Conservation (phyloP, 1,140 invertebrate genomes). For the Zaprionus tsacasi region DNA sequence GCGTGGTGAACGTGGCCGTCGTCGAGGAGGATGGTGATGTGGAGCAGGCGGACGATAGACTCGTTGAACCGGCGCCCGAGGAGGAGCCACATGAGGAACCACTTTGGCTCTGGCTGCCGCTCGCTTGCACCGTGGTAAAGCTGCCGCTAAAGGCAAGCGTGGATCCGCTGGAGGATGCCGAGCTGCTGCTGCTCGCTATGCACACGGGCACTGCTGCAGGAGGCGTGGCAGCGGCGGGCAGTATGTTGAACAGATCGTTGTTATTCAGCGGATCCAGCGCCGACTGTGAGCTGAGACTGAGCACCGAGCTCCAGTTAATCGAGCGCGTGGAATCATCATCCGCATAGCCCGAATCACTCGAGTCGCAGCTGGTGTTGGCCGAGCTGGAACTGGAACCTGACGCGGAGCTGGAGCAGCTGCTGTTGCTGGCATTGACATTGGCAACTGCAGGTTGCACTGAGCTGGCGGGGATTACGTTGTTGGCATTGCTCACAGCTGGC, state of each 20-base stretch:
- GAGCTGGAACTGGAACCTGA: conserved; percentile 47
- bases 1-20: conserved; percentile 76
- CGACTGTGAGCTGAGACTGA: conserved; percentile 93
- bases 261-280: conserved; percentile 93
- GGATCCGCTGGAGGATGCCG: conserved; percentile 2
- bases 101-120: conserved; percentile 14
- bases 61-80: neutral
- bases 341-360: conserved; percentile 89
- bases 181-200: conserved; percentile 43
- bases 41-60: conserved; percentile 30
- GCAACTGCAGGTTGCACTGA: conserved; percentile 28
- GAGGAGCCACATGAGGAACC: neutral
- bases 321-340: conserved; percentile 90
- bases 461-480: neutral
- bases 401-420: conserved; percentile 3
- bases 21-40: conserved; percentile 51
- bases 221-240: conserved; percentile 73
- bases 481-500: conserved; percentile 11
- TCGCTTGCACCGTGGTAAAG: conserved; percentile 66
- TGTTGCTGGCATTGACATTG: conserved; percentile 2
- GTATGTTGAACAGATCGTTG: conserved; percentile 87
- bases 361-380: conserved; percentile 84
- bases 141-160: conserved; percentile 74
- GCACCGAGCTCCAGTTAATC: conserved; percentile 96
- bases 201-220: conserved; percentile 74